Conservation (phyloP, 2,888 invertebrate genomes). For the Papilio demoleus region DNA sequence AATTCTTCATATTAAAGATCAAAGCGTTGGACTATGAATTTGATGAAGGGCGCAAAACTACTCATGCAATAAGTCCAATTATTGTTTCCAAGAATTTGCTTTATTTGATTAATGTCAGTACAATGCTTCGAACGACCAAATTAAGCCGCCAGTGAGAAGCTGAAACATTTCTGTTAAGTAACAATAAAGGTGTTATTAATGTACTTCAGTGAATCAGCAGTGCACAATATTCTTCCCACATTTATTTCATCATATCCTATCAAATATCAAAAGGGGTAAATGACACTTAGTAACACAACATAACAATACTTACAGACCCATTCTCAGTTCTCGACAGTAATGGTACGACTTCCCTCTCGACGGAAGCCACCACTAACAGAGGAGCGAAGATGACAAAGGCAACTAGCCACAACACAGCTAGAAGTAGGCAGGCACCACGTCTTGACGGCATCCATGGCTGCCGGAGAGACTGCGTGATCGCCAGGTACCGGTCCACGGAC, state of each 20-base stretch:
- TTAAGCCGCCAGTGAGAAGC: neutral
- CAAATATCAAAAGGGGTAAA: too few relatives aligned
- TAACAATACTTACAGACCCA: slow-evolving; percentile 66
- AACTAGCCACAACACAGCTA: slow-evolving; percentile 86
- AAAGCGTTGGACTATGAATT: slow-evolving; percentile 12
- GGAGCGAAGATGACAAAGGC: slow-evolving; percentile 88
- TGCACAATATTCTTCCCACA: too few relatives aligned
- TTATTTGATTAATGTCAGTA: neutral
- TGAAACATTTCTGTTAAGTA: neutral
- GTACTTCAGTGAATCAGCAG: neutral
- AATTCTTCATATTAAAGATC: slow-evolving; percentile 15
- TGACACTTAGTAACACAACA: too few relatives aligned
- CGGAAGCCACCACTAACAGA: slow-evolving; percentile 80
- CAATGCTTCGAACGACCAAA: neutral
- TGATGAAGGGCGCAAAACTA: neutral
- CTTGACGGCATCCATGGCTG: slow-evolving; percentile 88
- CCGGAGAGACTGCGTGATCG: slow-evolving; percentile 89
- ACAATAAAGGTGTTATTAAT: neutral
- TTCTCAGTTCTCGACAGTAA: slow-evolving; percentile 63
- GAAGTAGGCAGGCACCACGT: slow-evolving; percentile 85
- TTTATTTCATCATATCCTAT: too few relatives aligned
- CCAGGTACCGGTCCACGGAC: slow-evolving; percentile 89
- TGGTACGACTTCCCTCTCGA: slow-evolving; percentile 71
- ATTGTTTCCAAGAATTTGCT: slow-evolving; percentile 16
- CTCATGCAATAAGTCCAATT: neutral